Evolutionary conservation across 2,113 vertebrate genomes (phyloP).

Genomic region (Myotis yumanensis): DNA sequence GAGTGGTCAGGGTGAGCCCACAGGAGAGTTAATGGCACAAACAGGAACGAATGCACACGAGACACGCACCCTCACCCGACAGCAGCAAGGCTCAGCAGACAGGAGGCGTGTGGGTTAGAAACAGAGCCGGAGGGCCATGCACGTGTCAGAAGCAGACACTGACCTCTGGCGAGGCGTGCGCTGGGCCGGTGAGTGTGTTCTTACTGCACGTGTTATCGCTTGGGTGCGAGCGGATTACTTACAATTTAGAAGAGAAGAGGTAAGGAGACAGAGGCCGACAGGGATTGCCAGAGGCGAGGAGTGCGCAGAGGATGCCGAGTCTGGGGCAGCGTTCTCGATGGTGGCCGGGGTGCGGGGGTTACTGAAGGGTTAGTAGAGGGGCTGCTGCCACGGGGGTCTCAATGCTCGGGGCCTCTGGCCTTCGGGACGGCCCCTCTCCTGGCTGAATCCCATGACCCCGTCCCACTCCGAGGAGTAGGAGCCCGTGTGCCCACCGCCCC

Average conservation of each 20-base stretch:
- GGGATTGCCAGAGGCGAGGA: constrained; percentile 76
- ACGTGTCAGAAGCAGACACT: constrained; percentile 43
- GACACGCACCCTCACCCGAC: constrained; percentile 45
- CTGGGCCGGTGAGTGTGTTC: constrained; percentile 5
- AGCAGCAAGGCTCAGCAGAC: constrained; percentile 96
- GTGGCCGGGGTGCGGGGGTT: constrained; percentile 53
- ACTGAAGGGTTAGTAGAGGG: constrained; percentile 64
- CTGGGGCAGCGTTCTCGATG: constrained; percentile 69
- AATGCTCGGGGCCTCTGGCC: neutral
- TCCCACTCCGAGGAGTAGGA: neutral
- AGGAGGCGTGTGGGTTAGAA: constrained; percentile 87
- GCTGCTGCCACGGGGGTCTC: constrained; percentile 10
- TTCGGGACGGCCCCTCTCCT: neutral
- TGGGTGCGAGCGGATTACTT: constrained; percentile 78
- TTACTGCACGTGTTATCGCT: constrained; percentile 69
- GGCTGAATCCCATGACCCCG: neutral
- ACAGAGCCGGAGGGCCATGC: constrained; percentile 69
- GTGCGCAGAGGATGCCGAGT: constrained; percentile 73
- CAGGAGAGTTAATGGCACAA: constrained; percentile 64
- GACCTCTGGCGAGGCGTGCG: neutral
- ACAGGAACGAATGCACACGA: constrained; percentile 47
- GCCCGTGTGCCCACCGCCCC: neutral
- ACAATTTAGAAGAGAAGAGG: constrained; percentile 82
- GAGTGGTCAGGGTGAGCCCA: constrained; percentile 29
- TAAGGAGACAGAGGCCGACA: constrained; percentile 80